Evolutionary conservation across 2,888 invertebrate genomes (phyloP), one percentile per base, ranked within the genome.

Genomic region (Pycnomerus fuliginosus): DNA sequence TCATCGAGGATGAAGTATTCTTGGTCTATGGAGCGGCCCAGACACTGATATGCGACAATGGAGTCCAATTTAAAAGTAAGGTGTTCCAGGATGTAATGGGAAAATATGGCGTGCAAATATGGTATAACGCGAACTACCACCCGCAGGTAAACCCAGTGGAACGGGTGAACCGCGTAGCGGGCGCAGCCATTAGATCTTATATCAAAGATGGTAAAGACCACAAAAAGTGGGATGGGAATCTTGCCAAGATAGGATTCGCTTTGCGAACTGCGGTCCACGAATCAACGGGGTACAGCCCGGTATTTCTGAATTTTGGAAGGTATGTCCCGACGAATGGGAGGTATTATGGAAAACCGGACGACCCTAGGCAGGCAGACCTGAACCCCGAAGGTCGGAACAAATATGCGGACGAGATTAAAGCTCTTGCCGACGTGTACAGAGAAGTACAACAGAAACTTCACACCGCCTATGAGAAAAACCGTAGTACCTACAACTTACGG

Each of bases 131-230:
- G 0, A 16, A 42, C 2, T 65, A 68, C 39, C 56, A 61, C 14
- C 64, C 65, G 0, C 66, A 68, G 37, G 45, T 52, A 1, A 67
- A 67, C 35, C 61, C 63, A 1, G 60, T 61, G 0, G 67, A 68
- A 37, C 36, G 64, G 0, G 54, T 58, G 0, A 66, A 67, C n/a
- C n/a, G n/a, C n/a, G n/a, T n/a, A n/a, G n/a, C n/a, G n/a, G n/a
- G n/a, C n/a, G n/a, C n/a, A 67, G 57, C 54, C 13, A 60, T 65
- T 12, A 30, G 61, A n/a, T 48, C 58, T 1, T 64, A 52, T 30
- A 39, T 60, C 4, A 29, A 16, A 5, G 32, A 47, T 4, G 14
- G 10, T 10, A n/a, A 27, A 27, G 14, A 27, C 15, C 30, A 30
- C n/a, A 5, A 10, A 10, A 14, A 30, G 3, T 30, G 30, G 30